Base-by-base conservation (phyloP, 2,113 vertebrate species). In the Phyllostomus hastatus region DNA sequence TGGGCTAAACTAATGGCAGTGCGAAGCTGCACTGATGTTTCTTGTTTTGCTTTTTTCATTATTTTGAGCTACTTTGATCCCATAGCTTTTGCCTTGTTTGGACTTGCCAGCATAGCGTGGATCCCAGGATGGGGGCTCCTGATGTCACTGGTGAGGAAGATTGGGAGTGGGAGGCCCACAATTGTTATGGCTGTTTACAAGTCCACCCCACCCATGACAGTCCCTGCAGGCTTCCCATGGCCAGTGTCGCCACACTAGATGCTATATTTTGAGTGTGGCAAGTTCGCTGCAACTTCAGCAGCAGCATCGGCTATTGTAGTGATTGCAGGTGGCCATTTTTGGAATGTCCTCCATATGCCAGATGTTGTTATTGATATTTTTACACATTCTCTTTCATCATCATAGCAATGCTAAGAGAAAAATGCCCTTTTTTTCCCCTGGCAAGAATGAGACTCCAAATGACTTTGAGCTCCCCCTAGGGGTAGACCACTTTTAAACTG, bases 241-340 rank as follows among this genome's bases (percentile, higher is more conserved):
- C 43, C 38, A 24, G 6, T 4, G 31, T 33, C 12, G 5, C 41
- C 1, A 3, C 72, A 16, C 2, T 8, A 19, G 24, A 1, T 28
- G 11, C 10, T 61, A 1, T 33, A 7, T 50, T 50, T 14, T 12
- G 26, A 8, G 12, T 16, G 79, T 1, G 5, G 10, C 14, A 38
- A 48, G 8, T 26, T 85, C 24, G 33, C 41, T 35, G 38, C 14
- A 24, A 59, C 24, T 10, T 38, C 61, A 59, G 38, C 33, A n/a
- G n/a, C 41, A 11, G 0, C 20, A 28, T 3, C 1, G 10, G 31
- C 76, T 52, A 1, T 41, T 52, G 19, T 0, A 52, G 22, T 28
- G 19, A 22, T 14, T 35, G 54, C n/a, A 52, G 57, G 11, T n/a
- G 59, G 76, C 28, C 54, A 11, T n/a, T n/a, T 38, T 64, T 11